Base-by-base conservation (phyloP, 2,113 vertebrate genomes). In the Setophaga coronata region DNA sequence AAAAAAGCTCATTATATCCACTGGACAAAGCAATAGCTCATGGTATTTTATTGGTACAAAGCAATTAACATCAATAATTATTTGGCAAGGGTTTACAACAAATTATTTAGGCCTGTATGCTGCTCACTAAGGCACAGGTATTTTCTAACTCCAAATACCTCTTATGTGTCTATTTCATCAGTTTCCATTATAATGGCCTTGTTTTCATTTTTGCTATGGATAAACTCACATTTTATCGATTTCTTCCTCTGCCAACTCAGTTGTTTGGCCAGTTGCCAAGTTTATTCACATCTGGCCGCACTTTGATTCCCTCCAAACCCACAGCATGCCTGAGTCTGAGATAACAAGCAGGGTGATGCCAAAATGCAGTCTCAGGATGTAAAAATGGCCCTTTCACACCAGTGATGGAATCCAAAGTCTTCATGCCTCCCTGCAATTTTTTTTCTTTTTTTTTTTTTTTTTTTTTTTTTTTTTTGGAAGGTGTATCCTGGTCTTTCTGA, bases 321-420 rank as follows among this genome's bases (percentile, higher is more conserved):
- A 0, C 6, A 8, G 7, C 12, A 5, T 21, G 21, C 38, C 38
- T 23, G 21, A 77, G 42, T 28, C 18, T 23, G 36, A 42, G n/a
- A 34, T 2, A 15, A 53, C 3, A 36, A n/a, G 21, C 6, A 43
- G 8, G 9, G 18, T 15, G 54, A 17, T 28, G 21, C 10, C 73
- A 51, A 82, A 82, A 82, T 7, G 3, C 0, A 2, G 33, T 12
- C 12, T 45, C 34, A 7, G n/a, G 31, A 45, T 1, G 0, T 10
- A 26, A 53, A 92, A n/a, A 33, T 57, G 25, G 13, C 1, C 0
- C 50, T 65, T 80, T 71, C 47, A 31, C 33, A 64, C 7, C 14
- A 53, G 1, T 0, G 0, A 11, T 26, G 15, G 7, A 33, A 28
- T 23, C 3, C 20, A 65, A 57, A 89, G 19, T 34, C 18, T 21